Evolutionary conservation across 2,113 vertebrate species (phyloP), one percentile per base, ranked within the genome.

Genomic region (Pseudorhombus dupliciocellatus): DNA sequence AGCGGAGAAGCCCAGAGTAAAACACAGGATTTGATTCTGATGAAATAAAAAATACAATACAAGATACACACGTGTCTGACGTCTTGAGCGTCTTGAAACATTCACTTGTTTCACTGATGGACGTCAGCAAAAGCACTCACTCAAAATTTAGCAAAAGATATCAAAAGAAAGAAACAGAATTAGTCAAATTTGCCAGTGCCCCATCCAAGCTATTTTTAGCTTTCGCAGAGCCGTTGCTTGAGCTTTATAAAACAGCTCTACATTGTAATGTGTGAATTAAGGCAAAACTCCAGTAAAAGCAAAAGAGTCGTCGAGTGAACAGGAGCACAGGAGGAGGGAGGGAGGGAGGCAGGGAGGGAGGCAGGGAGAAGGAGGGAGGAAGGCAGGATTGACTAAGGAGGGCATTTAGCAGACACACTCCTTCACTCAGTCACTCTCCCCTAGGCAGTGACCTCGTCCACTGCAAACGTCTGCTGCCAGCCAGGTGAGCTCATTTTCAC

Each of bases 371-470:
- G 58, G 58, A 61, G 77, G 54, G 75, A 87, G 60, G 81, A 48
- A 86, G 88, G 90, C 78, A 91, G 88, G 86, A 61, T 79, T 90
- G 90, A 89, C 68, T 87, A 65, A 81, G 88, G 87, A 84, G 58
- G 83, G 86, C 85, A 73, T 88, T 87, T 90, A 79, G 70, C 72
- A 80, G 79, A 68, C 87, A 80, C 83, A 85, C 88, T 92, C 85
- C 84, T 88, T 89, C 87, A 85, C 87, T 89, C 89, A 87, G 88
- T 91, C 91, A 90, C 85, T 91, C 89, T 91, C 82, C 42, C 78
- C 52, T 70, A 79, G 85, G 74, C 75, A 67, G 85, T 83, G 87
- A 90, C 89, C 59, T 87, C 84, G 80, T 85, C 70, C 76, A 82
- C 88, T 89, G 81, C 88, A 76, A 75, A 75, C 71, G 79, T 79